These are phyloP conservation scores for Ctenopoma kingsleyae DNA, from an alignment of 2,797 vertebrate species.

Conservation along the genomic window DNA sequence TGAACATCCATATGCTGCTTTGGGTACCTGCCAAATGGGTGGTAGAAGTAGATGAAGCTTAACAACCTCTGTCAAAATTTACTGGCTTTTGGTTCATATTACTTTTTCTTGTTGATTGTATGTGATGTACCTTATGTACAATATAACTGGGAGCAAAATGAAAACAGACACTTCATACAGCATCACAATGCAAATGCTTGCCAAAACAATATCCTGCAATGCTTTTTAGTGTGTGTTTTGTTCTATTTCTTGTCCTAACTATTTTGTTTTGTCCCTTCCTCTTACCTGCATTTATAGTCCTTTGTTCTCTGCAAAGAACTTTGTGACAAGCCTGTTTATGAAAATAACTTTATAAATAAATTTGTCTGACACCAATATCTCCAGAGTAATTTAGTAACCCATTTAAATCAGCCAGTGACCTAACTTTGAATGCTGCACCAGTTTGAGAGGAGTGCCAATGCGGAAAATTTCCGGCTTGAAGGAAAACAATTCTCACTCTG, in stretches of 20 bases:
- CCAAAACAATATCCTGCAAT: conserved; percentile 29
- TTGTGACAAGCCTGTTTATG: conserved; percentile 35
- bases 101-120: conserved; percentile 12
- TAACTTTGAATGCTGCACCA: conserved; percentile 31
- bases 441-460: conserved; percentile 25
- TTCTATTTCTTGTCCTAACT: conserved; percentile 31
- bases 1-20: conserved; percentile 45
- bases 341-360: conserved; percentile 57
- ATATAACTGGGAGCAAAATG: conserved; percentile 6
- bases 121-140: conserved; percentile 12
- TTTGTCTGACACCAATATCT: conserved; percentile 42
- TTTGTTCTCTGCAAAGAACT: conserved; percentile 46
- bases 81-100: conserved; percentile 33
- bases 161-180: conserved; percentile 23
- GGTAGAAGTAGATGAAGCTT: conserved; percentile 20
- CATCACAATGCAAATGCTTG: conserved; percentile 22
- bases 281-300: conserved; percentile 34
- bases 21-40: conserved; percentile 39
- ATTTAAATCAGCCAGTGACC: conserved; percentile 49
- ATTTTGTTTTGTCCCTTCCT: conserved; percentile 19
- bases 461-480: conserved; percentile 31
- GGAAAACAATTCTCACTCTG: conserved; percentile 33
- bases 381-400: conserved; percentile 40
- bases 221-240: conserved; percentile 14
- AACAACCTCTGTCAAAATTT: conserved; percentile 23